These are phyloP conservation scores for Torymus aiolomorphi DNA, from an alignment of 2,888 invertebrate genomes.

Conservation along the genomic window DNA sequence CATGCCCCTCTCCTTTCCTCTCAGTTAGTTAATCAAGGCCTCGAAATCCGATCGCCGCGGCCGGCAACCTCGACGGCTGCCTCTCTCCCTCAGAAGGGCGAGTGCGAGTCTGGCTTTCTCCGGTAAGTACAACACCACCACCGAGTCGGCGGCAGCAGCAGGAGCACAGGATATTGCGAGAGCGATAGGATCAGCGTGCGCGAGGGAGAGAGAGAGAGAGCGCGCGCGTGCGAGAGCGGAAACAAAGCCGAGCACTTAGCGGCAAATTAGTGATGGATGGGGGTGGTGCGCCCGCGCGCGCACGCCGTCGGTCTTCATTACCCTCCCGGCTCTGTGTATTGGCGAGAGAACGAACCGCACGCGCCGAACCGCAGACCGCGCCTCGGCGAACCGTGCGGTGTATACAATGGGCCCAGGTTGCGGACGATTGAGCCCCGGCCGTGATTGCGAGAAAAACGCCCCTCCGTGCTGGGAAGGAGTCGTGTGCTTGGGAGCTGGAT, in stretches of 20 bases:
- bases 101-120: too few species aligned
- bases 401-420: too few species aligned
- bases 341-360: neutral
- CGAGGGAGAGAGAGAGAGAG: neutral
- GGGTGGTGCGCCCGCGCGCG: slow-evolving; percentile 19
- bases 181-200: slow-evolving; percentile 67
- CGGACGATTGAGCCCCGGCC: too few species aligned
- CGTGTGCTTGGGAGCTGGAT: too few species aligned
- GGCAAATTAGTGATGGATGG: slow-evolving; percentile 67
- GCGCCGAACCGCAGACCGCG: neutral
- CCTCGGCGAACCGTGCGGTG: too few species aligned
- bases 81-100: neutral
- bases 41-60: slow-evolving; percentile 26
- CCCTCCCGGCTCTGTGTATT: slow-evolving; percentile 35
- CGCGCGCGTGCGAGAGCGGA: slow-evolving; percentile 49
- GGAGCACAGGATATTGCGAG: slow-evolving; percentile 65
- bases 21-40: slow-evolving; percentile 16
- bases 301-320: slow-evolving; percentile 69
- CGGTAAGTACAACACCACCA: too few species aligned
- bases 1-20: too few species aligned
- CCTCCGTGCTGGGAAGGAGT: too few species aligned
- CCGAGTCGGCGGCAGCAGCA: too few species aligned
- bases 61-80: neutral
- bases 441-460: too few species aligned
- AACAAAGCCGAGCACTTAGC: slow-evolving; percentile 69